Evolutionary conservation across 2,888 invertebrate genomes (phyloP).

Genomic region (Catotricha subobsoleta): DNA sequence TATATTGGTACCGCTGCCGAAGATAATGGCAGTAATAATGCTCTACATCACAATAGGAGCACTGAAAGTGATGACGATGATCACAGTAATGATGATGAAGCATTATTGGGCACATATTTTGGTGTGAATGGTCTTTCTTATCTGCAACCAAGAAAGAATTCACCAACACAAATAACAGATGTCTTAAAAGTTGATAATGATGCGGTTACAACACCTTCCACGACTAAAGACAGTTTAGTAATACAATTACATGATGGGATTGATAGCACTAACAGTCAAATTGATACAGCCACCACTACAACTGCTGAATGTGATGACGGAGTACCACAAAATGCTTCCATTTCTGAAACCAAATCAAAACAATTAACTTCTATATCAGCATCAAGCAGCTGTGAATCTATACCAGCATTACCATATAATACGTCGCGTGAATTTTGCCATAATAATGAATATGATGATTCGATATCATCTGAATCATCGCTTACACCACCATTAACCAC

Average conservation of each 20-base stretch:
- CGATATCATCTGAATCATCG: no score
- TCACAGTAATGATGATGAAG: constrained; percentile 1
- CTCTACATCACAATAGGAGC: not conserved
- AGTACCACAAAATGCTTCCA: no score
- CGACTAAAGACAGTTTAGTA: no score
- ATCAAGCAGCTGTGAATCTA: constrained; percentile 1
- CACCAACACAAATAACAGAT: no score
- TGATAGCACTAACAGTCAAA: not conserved
- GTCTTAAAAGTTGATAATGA: not conserved
- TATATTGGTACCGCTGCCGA: not conserved
- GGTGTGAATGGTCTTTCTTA: not conserved
- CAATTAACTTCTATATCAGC: not conserved
- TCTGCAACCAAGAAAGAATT: no score
- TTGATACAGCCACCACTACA: constrained; percentile 1
- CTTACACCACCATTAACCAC: no score
- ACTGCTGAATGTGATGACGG: constrained; percentile 3
- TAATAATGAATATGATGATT: no score
- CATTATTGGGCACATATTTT: constrained; percentile 1
- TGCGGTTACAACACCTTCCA: no score
- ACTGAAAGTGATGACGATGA: not conserved
- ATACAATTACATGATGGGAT: not conserved
- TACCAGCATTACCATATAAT: constrained; percentile 2
- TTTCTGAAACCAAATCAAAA: constrained; percentile 1
- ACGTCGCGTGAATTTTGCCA: constrained; percentile 2
- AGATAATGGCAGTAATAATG: not conserved